A percentile compares a stretch with the other conserved stretches of the same genome.
Evolutionary conservation across 1,140 invertebrate species (phyloP).

Genomic region (Carposina sasakii): DNA sequence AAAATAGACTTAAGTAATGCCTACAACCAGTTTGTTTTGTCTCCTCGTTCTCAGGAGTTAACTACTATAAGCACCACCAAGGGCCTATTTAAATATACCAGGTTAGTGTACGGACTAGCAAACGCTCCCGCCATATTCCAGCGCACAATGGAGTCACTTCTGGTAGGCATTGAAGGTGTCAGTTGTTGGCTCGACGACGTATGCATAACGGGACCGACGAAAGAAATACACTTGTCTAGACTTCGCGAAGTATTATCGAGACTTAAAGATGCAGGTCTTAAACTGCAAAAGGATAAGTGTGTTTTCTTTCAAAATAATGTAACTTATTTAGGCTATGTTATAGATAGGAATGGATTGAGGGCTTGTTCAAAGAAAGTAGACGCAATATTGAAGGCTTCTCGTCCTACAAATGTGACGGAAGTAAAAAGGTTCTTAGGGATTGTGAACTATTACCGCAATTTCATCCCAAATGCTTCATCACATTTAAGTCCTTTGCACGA

Average conservation of each 20-base stretch:
- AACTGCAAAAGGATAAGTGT: neutral
- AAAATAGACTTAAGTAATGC: slow-evolving; percentile 1
- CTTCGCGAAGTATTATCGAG: neutral
- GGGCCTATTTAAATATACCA: slow-evolving; percentile 3
- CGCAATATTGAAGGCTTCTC: slow-evolving; percentile 33
- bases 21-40: slow-evolving; percentile 3
- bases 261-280: neutral
- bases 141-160: neutral
- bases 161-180: neutral
- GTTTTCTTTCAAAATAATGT: neutral
- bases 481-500: neutral
- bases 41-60: neutral
- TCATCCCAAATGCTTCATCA: neutral
- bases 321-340: slow-evolving; percentile 33
- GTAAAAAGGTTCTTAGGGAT: neutral
- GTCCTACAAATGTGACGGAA: slow-evolving; percentile 5
- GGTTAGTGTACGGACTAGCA: neutral
- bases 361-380: slow-evolving; percentile 31
- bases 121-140: slow-evolving; percentile 3
- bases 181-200: neutral
- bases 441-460: slow-evolving; percentile 4
- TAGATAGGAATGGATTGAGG: slow-evolving; percentile 26
- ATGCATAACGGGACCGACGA: neutral
- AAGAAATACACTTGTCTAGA: neutral
- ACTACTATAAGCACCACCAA: neutral